A percentile compares a stretch with the other conserved stretches of the same genome.
These are phyloP conservation scores for Columbina picui DNA, from an alignment of 2,113 vertebrate species.

Conservation along the genomic window DNA sequence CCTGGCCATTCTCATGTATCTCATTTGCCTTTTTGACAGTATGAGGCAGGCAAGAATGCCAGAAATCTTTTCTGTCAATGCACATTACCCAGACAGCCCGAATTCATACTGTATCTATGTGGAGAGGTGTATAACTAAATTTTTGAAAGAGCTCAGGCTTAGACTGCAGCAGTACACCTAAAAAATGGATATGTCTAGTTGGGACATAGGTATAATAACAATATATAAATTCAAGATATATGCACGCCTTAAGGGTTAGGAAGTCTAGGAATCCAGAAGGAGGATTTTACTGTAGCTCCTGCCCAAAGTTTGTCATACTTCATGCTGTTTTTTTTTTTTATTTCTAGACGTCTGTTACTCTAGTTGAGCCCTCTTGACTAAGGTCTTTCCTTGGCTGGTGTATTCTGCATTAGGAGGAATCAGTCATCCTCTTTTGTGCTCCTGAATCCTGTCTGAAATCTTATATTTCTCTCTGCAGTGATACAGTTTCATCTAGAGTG, in stretches of 20 bases:
- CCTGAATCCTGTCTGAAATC: not conserved
- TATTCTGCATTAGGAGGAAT: not conserved
- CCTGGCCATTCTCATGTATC: not conserved
- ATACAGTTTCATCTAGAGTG: not conserved
- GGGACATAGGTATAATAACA: not conserved
- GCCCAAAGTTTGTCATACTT: not conserved
- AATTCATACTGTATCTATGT: not conserved
- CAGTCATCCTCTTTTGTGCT: not conserved
- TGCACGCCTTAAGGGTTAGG: not conserved
- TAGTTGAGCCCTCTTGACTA: not conserved
- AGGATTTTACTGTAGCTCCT: not conserved
- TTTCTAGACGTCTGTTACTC: not conserved
- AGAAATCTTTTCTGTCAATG: not conserved
- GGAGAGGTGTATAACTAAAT: not conserved
- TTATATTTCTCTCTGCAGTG: not conserved
- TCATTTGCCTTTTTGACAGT: constrained; percentile 20
- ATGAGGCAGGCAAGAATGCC: not conserved
- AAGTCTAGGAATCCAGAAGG: not conserved
- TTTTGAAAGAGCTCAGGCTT: not conserved
- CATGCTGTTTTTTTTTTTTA: not conserved
- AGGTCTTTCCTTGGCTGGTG: not conserved
- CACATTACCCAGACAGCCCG: not conserved
- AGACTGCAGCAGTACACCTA: not conserved
- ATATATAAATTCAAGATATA: not conserved
- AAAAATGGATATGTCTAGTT: not conserved